Percentiles rank a stretch among this genome's conserved stretches.
phyloP scores from a whole-genome alignment of 2,797 vertebrate species.

The Platyrinchus mystaceus region DNA sequence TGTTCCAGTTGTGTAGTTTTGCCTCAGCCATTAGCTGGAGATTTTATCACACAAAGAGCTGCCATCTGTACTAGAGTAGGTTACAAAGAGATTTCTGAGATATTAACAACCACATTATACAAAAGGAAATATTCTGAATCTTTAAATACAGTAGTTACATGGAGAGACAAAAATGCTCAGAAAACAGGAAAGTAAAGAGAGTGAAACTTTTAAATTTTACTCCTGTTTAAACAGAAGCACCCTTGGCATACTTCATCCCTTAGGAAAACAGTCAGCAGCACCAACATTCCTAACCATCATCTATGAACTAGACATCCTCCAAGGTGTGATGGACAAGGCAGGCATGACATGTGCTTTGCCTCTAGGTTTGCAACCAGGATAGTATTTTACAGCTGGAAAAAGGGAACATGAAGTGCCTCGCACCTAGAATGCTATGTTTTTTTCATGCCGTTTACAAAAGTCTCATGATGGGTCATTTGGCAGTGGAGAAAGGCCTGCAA shows the following conservation, averaged over 20 bases:
- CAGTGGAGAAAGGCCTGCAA: not conserved
- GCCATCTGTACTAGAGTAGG: conserved; percentile 14
- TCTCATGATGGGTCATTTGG: not conserved
- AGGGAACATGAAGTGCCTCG: not conserved
- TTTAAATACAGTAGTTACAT: not conserved
- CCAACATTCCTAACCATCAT: not conserved
- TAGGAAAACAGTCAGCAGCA: not conserved
- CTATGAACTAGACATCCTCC: not conserved
- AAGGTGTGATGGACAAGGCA: not conserved
- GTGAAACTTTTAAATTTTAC: not conserved
- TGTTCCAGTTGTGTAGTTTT: conserved; percentile 23
- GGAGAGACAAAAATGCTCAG: not conserved
- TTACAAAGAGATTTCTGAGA: conserved; percentile 37
- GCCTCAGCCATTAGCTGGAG: conserved; percentile 12
- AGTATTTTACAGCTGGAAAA: not conserved
- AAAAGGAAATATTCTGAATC: not conserved
- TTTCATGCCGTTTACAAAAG: not conserved
- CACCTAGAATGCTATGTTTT: not conserved
- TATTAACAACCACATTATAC: not conserved
- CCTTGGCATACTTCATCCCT: not conserved
- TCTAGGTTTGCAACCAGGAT: not conserved
- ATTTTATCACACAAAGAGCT: conserved; percentile 9
- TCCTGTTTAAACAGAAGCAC: not conserved
- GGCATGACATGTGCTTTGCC: not conserved
- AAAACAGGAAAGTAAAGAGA: not conserved